phyloP scores from a whole-genome alignment of 1,140 invertebrate genomes.

The Neodiprion pinetum region DNA sequence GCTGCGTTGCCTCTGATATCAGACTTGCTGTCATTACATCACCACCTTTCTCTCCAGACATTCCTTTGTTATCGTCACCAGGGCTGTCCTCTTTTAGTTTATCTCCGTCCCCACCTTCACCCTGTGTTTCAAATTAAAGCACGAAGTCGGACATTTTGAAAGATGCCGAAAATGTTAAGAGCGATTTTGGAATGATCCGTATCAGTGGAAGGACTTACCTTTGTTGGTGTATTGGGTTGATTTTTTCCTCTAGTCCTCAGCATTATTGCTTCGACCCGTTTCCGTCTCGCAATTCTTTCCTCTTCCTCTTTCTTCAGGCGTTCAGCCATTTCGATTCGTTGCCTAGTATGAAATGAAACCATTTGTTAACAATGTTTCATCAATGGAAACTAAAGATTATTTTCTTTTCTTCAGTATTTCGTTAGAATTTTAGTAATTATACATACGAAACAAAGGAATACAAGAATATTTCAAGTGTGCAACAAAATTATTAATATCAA shows the following conservation, averaged over 20 bases:
- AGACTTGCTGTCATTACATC: conserved; percentile 59
- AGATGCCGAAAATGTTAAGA: background rate
- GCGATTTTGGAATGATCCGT: background rate
- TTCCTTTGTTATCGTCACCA: conserved; percentile 49
- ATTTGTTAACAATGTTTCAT: background rate
- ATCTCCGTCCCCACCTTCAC: conserved; percentile 51
- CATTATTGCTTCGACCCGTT: conserved; percentile 86
- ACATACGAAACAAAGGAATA: too few species aligned
- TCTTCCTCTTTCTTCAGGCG: conserved; percentile 80
- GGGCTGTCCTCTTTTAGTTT: conserved; percentile 58
- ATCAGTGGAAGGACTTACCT: conserved; percentile 38
- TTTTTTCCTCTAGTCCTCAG: conserved; percentile 75
- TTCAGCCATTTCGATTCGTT: conserved; percentile 77
- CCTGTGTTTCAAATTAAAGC: conserved; percentile 32
- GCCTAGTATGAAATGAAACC: conserved; percentile 51
- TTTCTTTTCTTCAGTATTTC: background rate
- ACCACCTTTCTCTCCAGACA: conserved; percentile 46
- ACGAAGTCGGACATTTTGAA: background rate
- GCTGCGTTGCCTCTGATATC: conserved; percentile 57
- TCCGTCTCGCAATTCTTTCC: conserved; percentile 77
- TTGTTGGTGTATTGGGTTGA: conserved; percentile 61
- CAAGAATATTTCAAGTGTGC: background rate
- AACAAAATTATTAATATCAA: conserved; percentile 14
- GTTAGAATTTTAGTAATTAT: background rate
- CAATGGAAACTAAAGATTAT: background rate